phyloP scores from a whole-genome alignment of 2,797 vertebrate species.

The Streptopelia turtur region DNA sequence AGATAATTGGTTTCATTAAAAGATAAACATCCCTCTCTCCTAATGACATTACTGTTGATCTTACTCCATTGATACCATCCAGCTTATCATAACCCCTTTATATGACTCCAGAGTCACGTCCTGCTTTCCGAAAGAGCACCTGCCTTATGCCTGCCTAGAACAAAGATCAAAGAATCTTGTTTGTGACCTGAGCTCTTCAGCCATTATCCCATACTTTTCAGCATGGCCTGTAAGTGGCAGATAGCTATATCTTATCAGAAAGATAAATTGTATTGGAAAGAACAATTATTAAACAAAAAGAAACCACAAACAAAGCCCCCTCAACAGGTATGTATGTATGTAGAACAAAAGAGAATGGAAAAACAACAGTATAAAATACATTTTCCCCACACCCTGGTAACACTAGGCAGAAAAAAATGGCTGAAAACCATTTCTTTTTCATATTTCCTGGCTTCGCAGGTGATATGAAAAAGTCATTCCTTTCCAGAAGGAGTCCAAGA shows the following conservation, averaged over 20 bases:
- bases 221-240: background rate
- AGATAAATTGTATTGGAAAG: background rate
- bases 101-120: background rate
- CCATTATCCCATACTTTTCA: background rate
- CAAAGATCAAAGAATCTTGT: background rate
- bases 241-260: background rate
- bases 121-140: background rate
- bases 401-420: background rate
- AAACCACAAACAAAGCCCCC: too few relatives aligned
- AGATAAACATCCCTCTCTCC: background rate
- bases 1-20: constrained; percentile 33
- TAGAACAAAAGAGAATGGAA: background rate
- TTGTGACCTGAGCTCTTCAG: background rate
- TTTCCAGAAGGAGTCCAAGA: background rate
- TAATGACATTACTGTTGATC: background rate
- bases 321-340: accelerated
- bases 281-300: background rate
- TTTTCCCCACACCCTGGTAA: accelerated
- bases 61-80: background rate
- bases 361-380: background rate
- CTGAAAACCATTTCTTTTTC: background rate
- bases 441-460: background rate
- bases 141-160: background rate
- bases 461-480: background rate
- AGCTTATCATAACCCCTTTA: background rate